Evolutionary conservation across 2,113 vertebrate species (phyloP), one percentile per base, ranked within the genome.

Genomic region (Alaudala cheleensis): DNA sequence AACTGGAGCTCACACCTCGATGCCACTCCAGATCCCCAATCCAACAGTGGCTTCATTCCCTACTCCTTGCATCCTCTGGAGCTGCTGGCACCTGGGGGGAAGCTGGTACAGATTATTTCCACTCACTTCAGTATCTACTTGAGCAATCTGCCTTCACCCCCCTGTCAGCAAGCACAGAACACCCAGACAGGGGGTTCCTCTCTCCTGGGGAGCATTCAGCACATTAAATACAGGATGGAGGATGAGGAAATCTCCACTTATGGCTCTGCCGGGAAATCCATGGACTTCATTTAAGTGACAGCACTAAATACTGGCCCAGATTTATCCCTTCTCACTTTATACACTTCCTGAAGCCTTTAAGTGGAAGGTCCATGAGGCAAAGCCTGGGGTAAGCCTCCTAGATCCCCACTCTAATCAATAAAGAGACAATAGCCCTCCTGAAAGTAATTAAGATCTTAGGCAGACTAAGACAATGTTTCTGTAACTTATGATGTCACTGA

Each of bases 371-470:
- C 21, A 24, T 83, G 73, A 93, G 45, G 40, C 29, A 96, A 90
- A 96, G 92, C 73, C 70, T 45, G 25, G 40, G 23, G 37, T 90
- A 91, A 90, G 74, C 74, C 81, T 91, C 76, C 49, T 72, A 88
- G 85, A 82, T 85, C 76, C 76, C 83, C n/a, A 57, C 71, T 51
- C 62, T 64, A 80, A 93, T 86, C 89, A 93, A 58, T 56, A 88
- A 45, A 76, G 61, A 95, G 65, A 81, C 78, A 95, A 93, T 21
- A 42, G 82, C 54, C 58, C 82, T 86, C 95, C 74, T 94, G 86
- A 95, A 95, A 94, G 88, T 78, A 86, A 96, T 51, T 86, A 90
- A 88, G 74, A 83, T 73, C 91, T 86, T 77, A 93, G 49, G 83
- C 40, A 45, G 86, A 34, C 92, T 93, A 93, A 86, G 82, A 74